phyloP scores from a whole-genome alignment of 2,888 invertebrate genomes.

The Agonum fuliginosum region DNA sequence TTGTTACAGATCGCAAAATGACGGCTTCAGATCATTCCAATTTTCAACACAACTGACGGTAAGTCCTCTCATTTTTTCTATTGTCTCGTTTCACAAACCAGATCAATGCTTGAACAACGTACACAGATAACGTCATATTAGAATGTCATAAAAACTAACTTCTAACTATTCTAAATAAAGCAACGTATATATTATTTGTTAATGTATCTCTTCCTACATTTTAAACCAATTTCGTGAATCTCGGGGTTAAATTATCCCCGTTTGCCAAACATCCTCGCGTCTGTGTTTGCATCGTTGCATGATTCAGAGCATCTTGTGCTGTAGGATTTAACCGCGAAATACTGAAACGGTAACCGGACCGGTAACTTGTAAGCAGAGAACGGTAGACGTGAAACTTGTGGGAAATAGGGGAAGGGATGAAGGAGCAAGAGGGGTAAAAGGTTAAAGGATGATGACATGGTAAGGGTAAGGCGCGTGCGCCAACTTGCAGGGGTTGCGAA shows the following conservation, averaged over 20 bases:
- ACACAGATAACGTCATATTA: too few species aligned
- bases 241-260: too few species aligned
- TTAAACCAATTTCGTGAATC: too few species aligned
- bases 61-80: not conserved
- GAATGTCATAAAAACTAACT: too few species aligned
- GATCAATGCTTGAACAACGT: too few species aligned
- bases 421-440: not conserved
- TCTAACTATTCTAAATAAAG: too few species aligned
- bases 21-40: not conserved
- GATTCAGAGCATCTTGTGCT: conserved; percentile 7
- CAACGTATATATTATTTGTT: too few species aligned
- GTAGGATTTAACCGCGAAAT: not conserved
- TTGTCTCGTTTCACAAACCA: too few species aligned
- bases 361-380: not conserved
- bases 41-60: not conserved
- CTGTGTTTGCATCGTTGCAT: conserved; percentile 15
- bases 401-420: not conserved
- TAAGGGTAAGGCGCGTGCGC: not conserved
- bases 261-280: too few species aligned
- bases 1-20: not conserved
- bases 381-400: not conserved
- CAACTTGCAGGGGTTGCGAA: not conserved
- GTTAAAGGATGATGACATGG: not conserved
- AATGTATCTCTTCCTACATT: too few species aligned
- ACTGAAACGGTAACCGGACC: not conserved